Percentiles rank a stretch among this genome's conserved stretches.
phyloP scores from a whole-genome alignment of 2,797 vertebrate genomes.

The Enteromius mattozi region DNA sequence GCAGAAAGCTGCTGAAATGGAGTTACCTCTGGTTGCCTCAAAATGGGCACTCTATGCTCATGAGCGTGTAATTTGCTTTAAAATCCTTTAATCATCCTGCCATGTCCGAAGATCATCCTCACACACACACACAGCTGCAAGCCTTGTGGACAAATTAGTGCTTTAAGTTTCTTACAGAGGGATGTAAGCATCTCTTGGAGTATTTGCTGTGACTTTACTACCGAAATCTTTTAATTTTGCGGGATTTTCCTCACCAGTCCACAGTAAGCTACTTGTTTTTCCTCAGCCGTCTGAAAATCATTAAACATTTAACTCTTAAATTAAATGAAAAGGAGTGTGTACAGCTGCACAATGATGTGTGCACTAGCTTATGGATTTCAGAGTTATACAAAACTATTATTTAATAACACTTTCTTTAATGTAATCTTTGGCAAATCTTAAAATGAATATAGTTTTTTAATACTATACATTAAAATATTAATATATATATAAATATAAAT shows the following conservation, averaged over 20 bases:
- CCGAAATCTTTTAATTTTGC: not conserved
- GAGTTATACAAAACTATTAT: not conserved
- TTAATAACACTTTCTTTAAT: not conserved
- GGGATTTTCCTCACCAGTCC: not conserved
- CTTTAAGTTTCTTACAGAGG: not conserved
- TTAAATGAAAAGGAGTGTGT: too few species aligned
- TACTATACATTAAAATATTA: not conserved
- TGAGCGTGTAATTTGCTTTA: slow-evolving; percentile 4
- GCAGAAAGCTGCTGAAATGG: slow-evolving; percentile 18
- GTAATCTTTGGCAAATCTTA: not conserved
- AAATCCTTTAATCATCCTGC: slow-evolving; percentile 27
- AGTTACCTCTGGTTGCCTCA: not conserved
- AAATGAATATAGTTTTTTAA: not conserved
- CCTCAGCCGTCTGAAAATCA: not conserved
- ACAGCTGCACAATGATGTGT: not conserved
- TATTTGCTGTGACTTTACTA: not conserved
- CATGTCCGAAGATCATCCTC: not conserved
- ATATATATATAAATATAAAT: not conserved
- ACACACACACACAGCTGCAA: slow-evolving; percentile 1
- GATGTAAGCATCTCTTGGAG: slow-evolving; percentile 4
- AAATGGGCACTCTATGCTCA: slow-evolving; percentile 16
- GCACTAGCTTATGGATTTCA: not conserved
- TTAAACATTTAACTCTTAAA: not conserved
- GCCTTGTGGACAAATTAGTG: not conserved
- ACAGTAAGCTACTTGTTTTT: not conserved